A percentile compares a stretch with the other conserved stretches of the same genome.
Conservation (phyloP, 2,797 vertebrate genomes). For the Epinephelus awoara region DNA sequence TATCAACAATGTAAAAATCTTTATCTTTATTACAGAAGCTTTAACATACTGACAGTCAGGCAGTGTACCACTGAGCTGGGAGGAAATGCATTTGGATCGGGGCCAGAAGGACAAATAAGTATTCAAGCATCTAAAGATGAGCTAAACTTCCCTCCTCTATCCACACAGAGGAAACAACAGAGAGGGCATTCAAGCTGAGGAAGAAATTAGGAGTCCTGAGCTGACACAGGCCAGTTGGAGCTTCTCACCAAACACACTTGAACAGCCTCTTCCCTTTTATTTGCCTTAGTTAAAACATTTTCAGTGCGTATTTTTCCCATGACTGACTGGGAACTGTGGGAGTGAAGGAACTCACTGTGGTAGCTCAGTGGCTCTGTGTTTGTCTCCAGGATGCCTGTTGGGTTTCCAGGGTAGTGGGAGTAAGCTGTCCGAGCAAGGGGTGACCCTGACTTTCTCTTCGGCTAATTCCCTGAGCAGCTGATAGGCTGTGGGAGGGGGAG, state of each 20-base stretch:
- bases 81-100: not conserved
- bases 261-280: slow-evolving; percentile 58
- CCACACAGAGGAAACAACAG: slow-evolving; percentile 23
- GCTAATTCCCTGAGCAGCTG: slow-evolving; percentile 73
- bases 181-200: slow-evolving; percentile 23
- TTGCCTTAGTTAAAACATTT: slow-evolving; percentile 56
- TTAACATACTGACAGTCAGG: not conserved
- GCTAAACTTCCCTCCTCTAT: slow-evolving; percentile 16
- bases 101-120: not conserved
- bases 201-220: slow-evolving; percentile 35
- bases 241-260: slow-evolving; percentile 51
- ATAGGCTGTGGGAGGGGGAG: slow-evolving; percentile 74
- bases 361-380: slow-evolving; percentile 73
- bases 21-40: not conserved
- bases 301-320: slow-evolving; percentile 72
- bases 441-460: slow-evolving; percentile 78
- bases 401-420: slow-evolving; percentile 81
- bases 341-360: slow-evolving; percentile 64
- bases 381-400: slow-evolving; percentile 78
- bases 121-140: slow-evolving; percentile 32
- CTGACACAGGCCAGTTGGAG: slow-evolving; percentile 18
- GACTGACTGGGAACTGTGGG: slow-evolving; percentile 69
- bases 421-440: slow-evolving; percentile 66
- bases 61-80: not conserved
- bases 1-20: not conserved